Conservation (phyloP, 2,797 vertebrate species). For the Masticophis lateralis region DNA sequence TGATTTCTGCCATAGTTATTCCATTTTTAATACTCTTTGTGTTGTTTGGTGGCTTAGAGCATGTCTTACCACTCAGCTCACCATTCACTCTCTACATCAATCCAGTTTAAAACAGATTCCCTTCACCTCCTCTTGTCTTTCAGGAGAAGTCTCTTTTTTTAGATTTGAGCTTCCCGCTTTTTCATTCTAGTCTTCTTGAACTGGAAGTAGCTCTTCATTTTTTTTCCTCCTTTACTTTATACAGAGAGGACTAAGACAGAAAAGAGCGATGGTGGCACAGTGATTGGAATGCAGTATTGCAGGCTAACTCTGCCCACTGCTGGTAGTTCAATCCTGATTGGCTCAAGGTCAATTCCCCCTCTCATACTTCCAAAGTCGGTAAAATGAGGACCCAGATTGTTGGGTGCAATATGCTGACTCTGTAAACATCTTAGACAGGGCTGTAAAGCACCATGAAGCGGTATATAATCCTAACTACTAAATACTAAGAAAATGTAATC, state of each 20-base stretch:
- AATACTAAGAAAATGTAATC: neutral
- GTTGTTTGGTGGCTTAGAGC: neutral
- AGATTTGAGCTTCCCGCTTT: neutral
- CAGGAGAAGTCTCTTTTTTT: neutral
- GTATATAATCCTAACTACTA: neutral
- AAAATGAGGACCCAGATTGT: neutral
- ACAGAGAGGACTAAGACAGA: neutral
- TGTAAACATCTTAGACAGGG: neutral
- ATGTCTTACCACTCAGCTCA: neutral
- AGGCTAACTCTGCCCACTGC: neutral
- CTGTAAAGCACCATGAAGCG: neutral
- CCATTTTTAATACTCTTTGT: neutral
- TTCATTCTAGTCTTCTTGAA: neutral
- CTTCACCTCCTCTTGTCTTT: neutral
- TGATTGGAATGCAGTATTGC: neutral
- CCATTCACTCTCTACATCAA: neutral
- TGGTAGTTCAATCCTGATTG: neutral
- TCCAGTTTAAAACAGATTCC: neutral
- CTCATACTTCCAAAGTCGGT: neutral
- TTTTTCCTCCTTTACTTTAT: neutral
- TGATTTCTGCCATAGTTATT: neutral
- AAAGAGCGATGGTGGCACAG: neutral
- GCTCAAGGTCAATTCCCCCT: neutral
- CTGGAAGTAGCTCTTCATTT: neutral
- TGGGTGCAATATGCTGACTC: neutral